phyloP scores from a whole-genome alignment of 2,888 invertebrate species.

The Drosophila melanosoma region DNA sequence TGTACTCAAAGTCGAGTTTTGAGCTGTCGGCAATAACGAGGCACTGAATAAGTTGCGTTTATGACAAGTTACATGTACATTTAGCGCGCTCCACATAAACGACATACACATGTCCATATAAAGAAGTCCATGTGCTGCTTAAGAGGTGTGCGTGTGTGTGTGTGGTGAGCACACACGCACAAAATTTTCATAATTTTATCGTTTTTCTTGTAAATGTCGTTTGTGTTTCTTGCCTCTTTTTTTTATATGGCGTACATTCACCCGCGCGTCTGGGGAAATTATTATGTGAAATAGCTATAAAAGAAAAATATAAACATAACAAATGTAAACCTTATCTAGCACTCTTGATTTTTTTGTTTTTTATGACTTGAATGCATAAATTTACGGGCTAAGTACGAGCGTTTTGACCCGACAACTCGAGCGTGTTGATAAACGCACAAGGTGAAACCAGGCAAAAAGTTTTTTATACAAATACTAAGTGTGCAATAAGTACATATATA shows the following conservation, averaged over 20 bases:
- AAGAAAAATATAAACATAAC: constrained; percentile 14
- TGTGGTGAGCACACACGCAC: constrained; percentile 26
- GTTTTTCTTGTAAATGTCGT: constrained; percentile 74
- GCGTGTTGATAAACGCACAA: constrained; percentile 61
- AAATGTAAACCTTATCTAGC: constrained; percentile 50
- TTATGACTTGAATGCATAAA: constrained; percentile 80
- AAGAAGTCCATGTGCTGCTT: constrained; percentile 14
- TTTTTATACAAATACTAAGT: constrained; percentile 3
- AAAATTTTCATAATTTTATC: constrained; percentile 81
- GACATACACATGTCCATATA: constrained; percentile 48
- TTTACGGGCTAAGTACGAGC: constrained; percentile 45
- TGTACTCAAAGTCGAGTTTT: constrained; percentile 21
- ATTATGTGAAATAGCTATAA: constrained; percentile 76
- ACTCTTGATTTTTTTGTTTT: constrained; percentile 50
- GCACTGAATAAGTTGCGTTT: constrained; percentile 48
- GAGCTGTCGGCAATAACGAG: constrained; percentile 15
- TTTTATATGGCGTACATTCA: constrained; percentile 61
- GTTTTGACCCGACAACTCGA: constrained; percentile 37
- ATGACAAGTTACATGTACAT: constrained; percentile 73
- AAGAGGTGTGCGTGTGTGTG: constrained; percentile 1
- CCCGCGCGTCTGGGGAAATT: constrained; percentile 55
- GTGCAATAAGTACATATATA: not conserved
- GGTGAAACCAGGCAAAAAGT: constrained; percentile 46
- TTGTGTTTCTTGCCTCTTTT: constrained; percentile 16
- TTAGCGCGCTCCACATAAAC: constrained; percentile 66